Evolutionary conservation across 2,888 invertebrate species (phyloP).

Genomic region (Thymelicus acteon): DNA sequence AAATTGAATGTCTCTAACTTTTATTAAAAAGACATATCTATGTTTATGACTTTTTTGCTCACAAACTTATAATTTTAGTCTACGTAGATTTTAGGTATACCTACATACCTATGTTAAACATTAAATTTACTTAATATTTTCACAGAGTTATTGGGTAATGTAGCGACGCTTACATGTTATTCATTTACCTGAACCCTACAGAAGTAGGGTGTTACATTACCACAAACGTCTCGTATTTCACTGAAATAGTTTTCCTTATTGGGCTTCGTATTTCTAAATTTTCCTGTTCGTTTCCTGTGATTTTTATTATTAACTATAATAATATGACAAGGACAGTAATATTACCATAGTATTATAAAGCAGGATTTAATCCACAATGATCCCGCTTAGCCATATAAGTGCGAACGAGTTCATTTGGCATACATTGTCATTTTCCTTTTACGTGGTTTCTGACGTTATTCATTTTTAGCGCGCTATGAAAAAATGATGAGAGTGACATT

Average conservation of each 20-base stretch:
- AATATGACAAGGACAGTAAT: conserved; percentile 39
- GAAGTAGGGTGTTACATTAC: conserved; percentile 4
- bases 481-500: neutral
- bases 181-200: neutral
- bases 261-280: conserved; percentile 9
- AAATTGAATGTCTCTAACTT: too few species aligned
- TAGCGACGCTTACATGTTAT: neutral
- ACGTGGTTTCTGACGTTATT: neutral
- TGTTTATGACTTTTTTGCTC: too few species aligned
- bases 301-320: too few species aligned
- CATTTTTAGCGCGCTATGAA: neutral
- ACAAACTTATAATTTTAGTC: too few species aligned
- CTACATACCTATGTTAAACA: too few species aligned
- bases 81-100: too few species aligned
- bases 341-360: conserved; percentile 17
- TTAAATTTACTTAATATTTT: neutral
- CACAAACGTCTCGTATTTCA: conserved; percentile 7
- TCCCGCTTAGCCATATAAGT: conserved; percentile 40
- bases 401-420: conserved; percentile 5
- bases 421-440: conserved; percentile 9
- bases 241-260: conserved; percentile 11
- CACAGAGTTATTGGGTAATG: neutral
- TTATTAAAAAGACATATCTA: too few species aligned
- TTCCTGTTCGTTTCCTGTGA: too few species aligned
- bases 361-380: conserved; percentile 53